Conservation (phyloP, 2,113 vertebrate species). For the Girardinichthys multiradiatus region DNA sequence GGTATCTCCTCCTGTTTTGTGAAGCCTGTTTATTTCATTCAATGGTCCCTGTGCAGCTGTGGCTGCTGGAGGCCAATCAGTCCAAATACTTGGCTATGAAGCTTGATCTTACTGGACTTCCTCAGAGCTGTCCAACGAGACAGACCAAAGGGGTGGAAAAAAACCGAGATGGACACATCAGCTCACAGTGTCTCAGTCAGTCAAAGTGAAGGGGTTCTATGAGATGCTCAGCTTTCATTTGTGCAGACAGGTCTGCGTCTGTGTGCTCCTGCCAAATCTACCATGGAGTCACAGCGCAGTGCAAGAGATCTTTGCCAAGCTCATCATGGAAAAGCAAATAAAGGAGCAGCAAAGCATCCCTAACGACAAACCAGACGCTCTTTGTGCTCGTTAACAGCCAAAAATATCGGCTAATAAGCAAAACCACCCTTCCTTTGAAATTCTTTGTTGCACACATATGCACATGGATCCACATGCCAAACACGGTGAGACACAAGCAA, state of each 20-base stretch:
- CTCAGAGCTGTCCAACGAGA: slow-evolving; percentile 44
- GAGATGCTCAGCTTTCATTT: slow-evolving; percentile 46
- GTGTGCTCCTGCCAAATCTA: slow-evolving; percentile 35
- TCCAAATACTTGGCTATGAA: slow-evolving; percentile 50
- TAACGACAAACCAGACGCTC: slow-evolving; percentile 8
- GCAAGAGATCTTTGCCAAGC: slow-evolving; percentile 21
- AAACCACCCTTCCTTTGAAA: slow-evolving; percentile 21
- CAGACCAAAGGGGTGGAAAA: slow-evolving; percentile 18
- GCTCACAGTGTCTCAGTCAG: slow-evolving; percentile 29
- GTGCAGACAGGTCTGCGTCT: slow-evolving; percentile 41
- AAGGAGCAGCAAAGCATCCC: slow-evolving; percentile 8
- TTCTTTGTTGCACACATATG: neutral
- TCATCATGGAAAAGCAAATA: slow-evolving; percentile 9
- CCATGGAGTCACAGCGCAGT: slow-evolving; percentile 15
- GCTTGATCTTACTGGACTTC: slow-evolving; percentile 44
- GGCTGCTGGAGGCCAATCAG: slow-evolving; percentile 41
- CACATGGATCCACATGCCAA: slow-evolving; percentile 2
- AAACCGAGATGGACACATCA: slow-evolving; percentile 35
- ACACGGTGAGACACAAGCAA: slow-evolving; percentile 36
- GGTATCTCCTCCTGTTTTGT: slow-evolving; percentile 25
- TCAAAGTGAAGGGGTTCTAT: slow-evolving; percentile 35
- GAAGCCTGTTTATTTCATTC: slow-evolving; percentile 36
- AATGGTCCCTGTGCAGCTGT: slow-evolving; percentile 58
- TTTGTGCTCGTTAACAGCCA: slow-evolving; percentile 1
- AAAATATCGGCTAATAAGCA: slow-evolving; percentile 20